Evolutionary conservation across 1,140 invertebrate genomes (phyloP), one percentile per base, ranked within the genome.

Genomic region (Microvelia longipes): DNA sequence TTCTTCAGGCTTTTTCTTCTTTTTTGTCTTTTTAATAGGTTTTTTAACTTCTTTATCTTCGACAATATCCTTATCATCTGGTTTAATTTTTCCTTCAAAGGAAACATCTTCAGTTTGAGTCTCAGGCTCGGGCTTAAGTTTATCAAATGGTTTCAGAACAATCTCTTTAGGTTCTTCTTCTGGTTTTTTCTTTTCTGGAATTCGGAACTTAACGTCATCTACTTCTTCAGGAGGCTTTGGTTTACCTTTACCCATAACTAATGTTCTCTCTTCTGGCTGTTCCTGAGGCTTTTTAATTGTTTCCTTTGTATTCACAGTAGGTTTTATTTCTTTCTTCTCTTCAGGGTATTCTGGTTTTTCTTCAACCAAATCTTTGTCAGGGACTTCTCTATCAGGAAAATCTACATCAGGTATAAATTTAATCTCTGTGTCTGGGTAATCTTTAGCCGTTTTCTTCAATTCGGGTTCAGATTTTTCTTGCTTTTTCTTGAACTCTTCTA

Each of bases 131-230:
- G 71, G 64, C 25, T 73, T 68, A 68, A 71, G 71, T 68, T 73
- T 71, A 14, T 71, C 71, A 69, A 73, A 68, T 60, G 74, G 74
- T 70, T 75, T 77, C 65, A 73, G 69, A 68, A 68, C 72, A 1
- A 77, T 73, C 69, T 73, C 66, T 70, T 78, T 74, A 0, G 73
- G 72, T 66, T 76, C 66, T 71, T 75, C 77, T 65, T 77, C 75
- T 62, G 77, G 74, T 30, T 73, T 73, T 68, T 72, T 77, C 72
- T 71, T 78, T 79, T 75, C 77, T 64, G 82, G 78, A 68, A 80
- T 80, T 69, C 80, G 82, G 25, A 76, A 78, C 73, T 76, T 73
- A 2, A 82, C 74, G 71, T 81, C 76, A 74, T 81, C 77, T 65
- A 79, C 73, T 68, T 74, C 72, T 66, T 75, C 73, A 69, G 75